Evolutionary conservation across 2,113 vertebrate species (phyloP), one percentile per base, ranked within the genome.

Genomic region (Ophiodon elongatus): DNA sequence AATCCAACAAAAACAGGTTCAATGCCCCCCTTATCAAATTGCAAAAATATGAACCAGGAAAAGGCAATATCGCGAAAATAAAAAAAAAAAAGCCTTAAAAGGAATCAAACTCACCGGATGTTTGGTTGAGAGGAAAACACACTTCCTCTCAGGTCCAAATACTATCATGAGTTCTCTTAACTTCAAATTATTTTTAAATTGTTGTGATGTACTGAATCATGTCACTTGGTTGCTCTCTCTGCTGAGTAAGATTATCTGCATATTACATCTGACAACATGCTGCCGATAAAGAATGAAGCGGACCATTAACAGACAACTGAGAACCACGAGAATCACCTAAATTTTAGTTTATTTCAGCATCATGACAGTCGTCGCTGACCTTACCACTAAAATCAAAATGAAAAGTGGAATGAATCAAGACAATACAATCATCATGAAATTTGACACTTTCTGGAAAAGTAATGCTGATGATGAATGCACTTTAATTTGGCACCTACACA

Each of bases 401-500:
- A 65, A 85, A 65, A 65, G 60, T 71, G 52, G 72, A 88, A 76
- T 75, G 47, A 90, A 88, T 76, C 47, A 27, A 77, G 72, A 82
- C 72, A 37, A 78, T 76, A 80, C 79, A 89, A 82, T 54, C 27
- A 69, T 71, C n/a, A 67, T 71, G 52, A 68, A 83, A 77, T 73
- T 21, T 35, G 64, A 82, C 52, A 80, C 73, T 85, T 70, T 37
- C 25, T 77, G 71, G 37, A 31, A 90, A 80, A 82, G 74, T 62
- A 54, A 69, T 37, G 82, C 83, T 85, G 77, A 73, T 80, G 54
- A 70, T 73, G 68, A 85, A 77, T 67, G 68, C 79, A 90, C 81
- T 73, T 60, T 23, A 45, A 88, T 94, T 94, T 95, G 93, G 94
- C 91, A 94, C 86, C 87, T 89, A 92, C 83, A 90, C 64, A 87